A percentile compares a stretch with the other conserved stretches of the same genome.
These are phyloP conservation scores for Hippasteria phrygiana DNA, from an alignment of 53 echinoderm and acorn worm species.

Conservation along the genomic window DNA sequence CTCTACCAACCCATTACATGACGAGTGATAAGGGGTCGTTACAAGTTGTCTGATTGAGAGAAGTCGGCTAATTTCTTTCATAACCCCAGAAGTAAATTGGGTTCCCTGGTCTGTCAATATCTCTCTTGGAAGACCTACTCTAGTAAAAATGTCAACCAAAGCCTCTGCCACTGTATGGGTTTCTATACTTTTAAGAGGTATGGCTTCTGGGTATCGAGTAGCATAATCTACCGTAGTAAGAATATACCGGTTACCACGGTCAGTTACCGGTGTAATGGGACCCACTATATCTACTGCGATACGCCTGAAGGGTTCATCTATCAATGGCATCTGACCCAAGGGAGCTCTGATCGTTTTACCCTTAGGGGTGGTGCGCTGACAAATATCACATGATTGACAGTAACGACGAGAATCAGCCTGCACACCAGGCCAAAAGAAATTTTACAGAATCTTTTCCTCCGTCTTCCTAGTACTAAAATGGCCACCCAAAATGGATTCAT, in stretches of 20 bases:
- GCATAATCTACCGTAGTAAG: constrained; percentile 47
- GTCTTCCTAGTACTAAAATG: no score
- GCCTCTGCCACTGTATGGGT: constrained; percentile 18
- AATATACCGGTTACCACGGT: constrained; percentile 33
- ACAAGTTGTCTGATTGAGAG: no score
- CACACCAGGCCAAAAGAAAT: constrained; percentile 65
- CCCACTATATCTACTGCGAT: constrained; percentile 49
- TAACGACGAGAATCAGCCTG: constrained; percentile 51
- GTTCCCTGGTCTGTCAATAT: no score
- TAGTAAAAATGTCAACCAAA: constrained; percentile 5
- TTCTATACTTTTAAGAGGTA: constrained; percentile 2
- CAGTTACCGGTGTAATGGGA: constrained; percentile 24
- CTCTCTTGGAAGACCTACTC: neutral
- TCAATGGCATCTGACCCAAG: constrained; percentile 47
- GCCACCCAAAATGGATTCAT: constrained; percentile 68
- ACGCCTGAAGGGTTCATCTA: constrained; percentile 37
- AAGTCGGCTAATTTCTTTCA: no score
- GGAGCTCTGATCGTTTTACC: constrained; percentile 47
- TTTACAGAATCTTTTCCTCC: constrained; percentile 43
- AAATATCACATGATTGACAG: no score
- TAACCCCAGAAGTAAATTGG: no score
- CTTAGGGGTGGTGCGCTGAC: constrained; percentile 61
- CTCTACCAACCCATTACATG: neutral
- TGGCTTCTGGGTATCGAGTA: constrained; percentile 22
- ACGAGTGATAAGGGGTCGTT: neutral